These are phyloP conservation scores for Syndactyla subalaris DNA, from an alignment of 2,797 vertebrate genomes.

Conservation along the genomic window DNA sequence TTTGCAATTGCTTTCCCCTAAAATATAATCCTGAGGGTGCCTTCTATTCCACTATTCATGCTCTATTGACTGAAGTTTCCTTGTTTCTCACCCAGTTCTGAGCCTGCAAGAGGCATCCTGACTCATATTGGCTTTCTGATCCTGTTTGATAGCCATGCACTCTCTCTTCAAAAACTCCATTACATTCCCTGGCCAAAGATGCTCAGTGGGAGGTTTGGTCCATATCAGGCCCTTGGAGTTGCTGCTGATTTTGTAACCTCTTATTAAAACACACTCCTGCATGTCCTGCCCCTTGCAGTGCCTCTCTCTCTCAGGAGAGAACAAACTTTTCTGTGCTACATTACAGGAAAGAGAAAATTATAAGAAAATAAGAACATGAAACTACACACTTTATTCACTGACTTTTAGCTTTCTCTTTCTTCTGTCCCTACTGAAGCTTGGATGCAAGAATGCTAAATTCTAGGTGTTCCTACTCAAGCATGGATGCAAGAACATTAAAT, in stretches of 20 bases:
- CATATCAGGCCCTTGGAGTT: neutral
- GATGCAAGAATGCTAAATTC: neutral
- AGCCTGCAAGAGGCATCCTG: neutral
- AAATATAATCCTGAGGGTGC: constrained; percentile 30
- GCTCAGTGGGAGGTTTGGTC: neutral
- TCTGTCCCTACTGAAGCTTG: neutral
- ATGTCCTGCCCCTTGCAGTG: neutral
- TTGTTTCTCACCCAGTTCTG: neutral
- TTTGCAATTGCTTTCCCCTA: constrained; percentile 40
- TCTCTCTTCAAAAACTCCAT: neutral
- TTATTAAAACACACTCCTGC: neutral
- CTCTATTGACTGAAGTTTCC: neutral
- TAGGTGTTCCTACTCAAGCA: neutral
- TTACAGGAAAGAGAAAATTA: neutral
- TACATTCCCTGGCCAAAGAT: neutral
- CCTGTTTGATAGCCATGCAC: neutral
- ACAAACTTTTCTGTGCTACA: neutral
- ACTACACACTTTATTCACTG: neutral
- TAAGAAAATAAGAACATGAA: neutral
- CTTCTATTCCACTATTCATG: neutral
- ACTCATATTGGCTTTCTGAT: neutral
- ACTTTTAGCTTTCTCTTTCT: neutral
- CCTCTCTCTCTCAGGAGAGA: neutral
- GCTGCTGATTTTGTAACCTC: neutral
- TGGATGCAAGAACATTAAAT: neutral